Evolutionary conservation across 2,113 vertebrate species (phyloP).

Genomic region (Calypte anna): DNA sequence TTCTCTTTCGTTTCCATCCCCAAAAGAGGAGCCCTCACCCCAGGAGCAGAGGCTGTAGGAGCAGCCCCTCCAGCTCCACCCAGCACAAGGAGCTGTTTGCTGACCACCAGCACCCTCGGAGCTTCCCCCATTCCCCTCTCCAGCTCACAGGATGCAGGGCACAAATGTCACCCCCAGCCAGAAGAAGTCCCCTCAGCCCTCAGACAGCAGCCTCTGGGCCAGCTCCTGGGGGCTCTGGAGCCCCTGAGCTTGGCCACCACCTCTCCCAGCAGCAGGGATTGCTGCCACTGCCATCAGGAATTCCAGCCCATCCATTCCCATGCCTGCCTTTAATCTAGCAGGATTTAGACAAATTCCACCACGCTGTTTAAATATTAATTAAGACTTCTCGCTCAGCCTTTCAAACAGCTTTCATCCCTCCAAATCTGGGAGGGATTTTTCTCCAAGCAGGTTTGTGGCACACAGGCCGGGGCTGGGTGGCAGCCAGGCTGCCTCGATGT

Average conservation of each 20-base stretch:
- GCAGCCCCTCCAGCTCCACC: neutral
- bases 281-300: neutral
- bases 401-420: neutral
- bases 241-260: neutral
- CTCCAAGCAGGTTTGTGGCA: neutral
- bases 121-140: neutral
- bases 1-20: neutral
- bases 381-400: neutral
- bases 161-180: neutral
- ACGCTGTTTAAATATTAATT: neutral
- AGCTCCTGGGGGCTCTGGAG: neutral
- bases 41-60: neutral
- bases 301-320: neutral
- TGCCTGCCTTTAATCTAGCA: neutral
- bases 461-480: neutral
- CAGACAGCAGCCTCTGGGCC: neutral
- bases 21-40: neutral
- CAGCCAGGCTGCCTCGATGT: neutral
- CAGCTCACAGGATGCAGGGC: neutral
- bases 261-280: accelerated
- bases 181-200: neutral
- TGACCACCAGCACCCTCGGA: too few relatives aligned
- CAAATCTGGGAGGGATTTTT: neutral
- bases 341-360: conserved; percentile 16
- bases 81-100: neutral